Base-by-base conservation (phyloP, 2,113 vertebrate genomes). In the Benitochromis conjunctus region DNA sequence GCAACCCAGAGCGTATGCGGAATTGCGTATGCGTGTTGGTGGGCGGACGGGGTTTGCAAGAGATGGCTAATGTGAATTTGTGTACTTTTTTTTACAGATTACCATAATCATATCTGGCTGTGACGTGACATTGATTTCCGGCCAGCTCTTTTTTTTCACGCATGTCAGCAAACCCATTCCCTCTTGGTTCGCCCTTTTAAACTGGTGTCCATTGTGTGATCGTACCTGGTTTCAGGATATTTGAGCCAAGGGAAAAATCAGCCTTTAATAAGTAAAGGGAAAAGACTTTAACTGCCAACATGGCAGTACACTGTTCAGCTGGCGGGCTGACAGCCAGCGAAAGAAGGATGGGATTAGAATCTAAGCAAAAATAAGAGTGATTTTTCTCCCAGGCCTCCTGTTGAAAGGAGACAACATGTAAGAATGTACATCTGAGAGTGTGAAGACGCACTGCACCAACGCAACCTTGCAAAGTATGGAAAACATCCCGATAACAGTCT, bases 281-380 rank as follows among this genome's bases (percentile, higher is more conserved):
- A 92, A 89, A 91, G 66, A 79, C 54, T 71, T 46, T 13, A 26
- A 69, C 79, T 89, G 91, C 92, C 93, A 94, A 94, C 87, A 92
- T 92, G 89, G 91, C 92, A 92, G 90, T 92, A 87, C 77, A 66
- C 84, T 91, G 83, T 84, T 92, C 83, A 89, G 76, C 57, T 93
- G 92, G 86, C 55, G 43, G 13, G 56, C 5, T 5, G 83, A 84
- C 82, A 87, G 81, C 78, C 77, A 80, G 60, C 53, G 87, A 94
- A 81, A 85, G 77, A 92, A 83, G 82, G 82, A 86, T 82, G 55
- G 85, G 89, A 89, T 56, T 74, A 87, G 85, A 87, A 82, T 92
- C 81, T 46, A 56, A 79, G 74, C 53, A 84, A 89, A 88, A 85
- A 81, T 89, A 87, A 82, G 55, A 86, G 66, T 79, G 74, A 51